These are phyloP conservation scores for Rhagonycha fulva DNA, from an alignment of 2,888 invertebrate species.

Conservation along the genomic window DNA sequence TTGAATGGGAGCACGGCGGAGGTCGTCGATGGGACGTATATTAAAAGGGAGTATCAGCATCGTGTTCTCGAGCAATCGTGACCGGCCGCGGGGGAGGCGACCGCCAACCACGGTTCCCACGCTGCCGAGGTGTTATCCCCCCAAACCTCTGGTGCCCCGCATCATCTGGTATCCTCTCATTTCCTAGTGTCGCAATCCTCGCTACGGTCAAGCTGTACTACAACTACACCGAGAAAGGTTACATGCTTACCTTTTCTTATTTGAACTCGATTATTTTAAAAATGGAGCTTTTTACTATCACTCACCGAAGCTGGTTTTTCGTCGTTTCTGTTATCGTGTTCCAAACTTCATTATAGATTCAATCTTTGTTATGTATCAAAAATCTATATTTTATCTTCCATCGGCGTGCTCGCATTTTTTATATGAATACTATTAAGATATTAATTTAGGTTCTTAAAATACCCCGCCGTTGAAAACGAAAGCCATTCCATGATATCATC, in stretches of 20 bases:
- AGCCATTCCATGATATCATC: slow-evolving; percentile 17
- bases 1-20: slow-evolving; percentile 42
- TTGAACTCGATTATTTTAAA: slow-evolving; percentile 33
- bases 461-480: slow-evolving; percentile 11
- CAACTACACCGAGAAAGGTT: slow-evolving; percentile 41
- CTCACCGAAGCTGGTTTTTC: slow-evolving; percentile 3
- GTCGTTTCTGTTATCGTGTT: slow-evolving; percentile 1
- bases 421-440: slow-evolving; percentile 9
- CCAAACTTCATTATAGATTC: background rate
- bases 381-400: slow-evolving; percentile 8
- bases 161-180: slow-evolving; percentile 40
- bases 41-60: slow-evolving; percentile 51
- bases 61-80: slow-evolving; percentile 55
- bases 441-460: slow-evolving; percentile 13
- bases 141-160: slow-evolving; percentile 33
- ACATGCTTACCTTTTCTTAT: slow-evolving; percentile 36
- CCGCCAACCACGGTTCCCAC: slow-evolving; percentile 50
- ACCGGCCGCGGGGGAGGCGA: slow-evolving; percentile 54
- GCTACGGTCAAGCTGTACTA: slow-evolving; percentile 31
- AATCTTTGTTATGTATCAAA: background rate
- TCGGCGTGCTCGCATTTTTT: slow-evolving; percentile 1
- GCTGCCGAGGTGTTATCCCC: slow-evolving; percentile 45
- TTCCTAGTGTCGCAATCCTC: slow-evolving; percentile 47
- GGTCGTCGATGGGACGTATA: slow-evolving; percentile 43
- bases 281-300: slow-evolving; percentile 24